Percentiles rank a stretch among this genome's conserved stretches.
These are phyloP conservation scores for Coptotermes formosanus DNA, from an alignment of 1,140 invertebrate species.

Conservation along the genomic window DNA sequence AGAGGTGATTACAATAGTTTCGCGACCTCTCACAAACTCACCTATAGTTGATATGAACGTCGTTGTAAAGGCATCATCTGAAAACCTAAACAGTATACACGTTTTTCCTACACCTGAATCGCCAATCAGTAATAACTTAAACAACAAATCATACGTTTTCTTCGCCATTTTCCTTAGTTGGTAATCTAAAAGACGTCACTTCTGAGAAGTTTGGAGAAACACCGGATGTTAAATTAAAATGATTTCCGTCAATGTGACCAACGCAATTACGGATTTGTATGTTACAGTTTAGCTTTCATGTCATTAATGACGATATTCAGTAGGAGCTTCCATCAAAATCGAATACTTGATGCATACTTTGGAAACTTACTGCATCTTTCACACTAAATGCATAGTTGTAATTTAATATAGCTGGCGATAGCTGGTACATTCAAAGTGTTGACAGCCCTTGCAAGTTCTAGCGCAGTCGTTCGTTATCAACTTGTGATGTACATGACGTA, in stretches of 20 bases:
- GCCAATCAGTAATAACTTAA: constrained; percentile 96
- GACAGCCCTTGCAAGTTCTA: not conserved
- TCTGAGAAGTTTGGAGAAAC: not conserved
- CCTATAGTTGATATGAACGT: constrained; percentile 98
- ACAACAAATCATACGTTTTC: constrained; percentile 97
- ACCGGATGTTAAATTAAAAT: not conserved
- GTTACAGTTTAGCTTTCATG: no score
- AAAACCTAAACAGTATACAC: constrained; percentile 96
- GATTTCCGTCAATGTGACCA: not conserved
- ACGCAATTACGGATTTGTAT: not conserved
- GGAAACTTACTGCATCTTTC: not conserved
- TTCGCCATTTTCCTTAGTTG: constrained; percentile 69
- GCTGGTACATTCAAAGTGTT: not conserved
- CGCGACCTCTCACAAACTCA: constrained; percentile 51
- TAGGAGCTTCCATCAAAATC: no score
- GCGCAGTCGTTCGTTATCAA: not conserved
- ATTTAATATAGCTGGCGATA: not conserved
- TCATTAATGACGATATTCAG: no score
- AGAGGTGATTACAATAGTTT: not conserved
- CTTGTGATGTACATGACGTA: no score
- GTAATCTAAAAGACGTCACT: constrained; percentile 34
- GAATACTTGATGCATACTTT: not conserved
- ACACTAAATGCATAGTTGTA: not conserved
- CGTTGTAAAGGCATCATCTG: constrained; percentile 97
- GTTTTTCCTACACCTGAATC: constrained; percentile 99